Conservation (phyloP, 2,113 vertebrate genomes). For the Tauraco erythrolophus region DNA sequence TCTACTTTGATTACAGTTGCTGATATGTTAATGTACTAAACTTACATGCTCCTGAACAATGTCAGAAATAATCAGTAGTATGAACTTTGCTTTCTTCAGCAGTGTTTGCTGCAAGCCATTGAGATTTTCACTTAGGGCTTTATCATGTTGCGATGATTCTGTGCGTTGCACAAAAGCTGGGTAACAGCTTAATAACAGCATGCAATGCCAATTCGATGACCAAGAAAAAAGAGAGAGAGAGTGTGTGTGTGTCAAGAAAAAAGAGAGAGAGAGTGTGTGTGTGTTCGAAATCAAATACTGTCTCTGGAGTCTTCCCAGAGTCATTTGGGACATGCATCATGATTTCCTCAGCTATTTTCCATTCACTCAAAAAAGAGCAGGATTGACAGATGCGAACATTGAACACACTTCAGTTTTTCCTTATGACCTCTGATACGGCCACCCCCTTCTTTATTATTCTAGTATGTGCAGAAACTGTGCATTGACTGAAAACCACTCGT, state of each 20-base stretch:
- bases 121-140: not conserved
- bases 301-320: not conserved
- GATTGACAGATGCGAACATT: not conserved
- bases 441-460: slow-evolving; percentile 32
- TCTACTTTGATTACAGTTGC: not conserved
- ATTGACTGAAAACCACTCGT: slow-evolving; percentile 12
- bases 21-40: not conserved
- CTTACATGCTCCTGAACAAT: not conserved
- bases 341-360: not conserved
- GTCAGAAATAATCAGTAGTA: not conserved
- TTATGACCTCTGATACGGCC: not conserved
- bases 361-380: not conserved
- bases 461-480: not conserved
- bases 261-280: not conserved
- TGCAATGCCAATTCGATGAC: not conserved
- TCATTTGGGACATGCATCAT: not conserved
- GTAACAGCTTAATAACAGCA: not conserved
- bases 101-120: not conserved
- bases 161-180: not conserved
- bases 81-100: not conserved
- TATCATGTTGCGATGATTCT: not conserved
- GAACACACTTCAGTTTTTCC: not conserved
- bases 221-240: not conserved
- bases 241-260: not conserved
- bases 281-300: not conserved